A percentile compares a stretch with the other conserved stretches of the same genome.
Evolutionary conservation across 2,797 vertebrate species (phyloP).

Genomic region (Trachurus trachurus): DNA sequence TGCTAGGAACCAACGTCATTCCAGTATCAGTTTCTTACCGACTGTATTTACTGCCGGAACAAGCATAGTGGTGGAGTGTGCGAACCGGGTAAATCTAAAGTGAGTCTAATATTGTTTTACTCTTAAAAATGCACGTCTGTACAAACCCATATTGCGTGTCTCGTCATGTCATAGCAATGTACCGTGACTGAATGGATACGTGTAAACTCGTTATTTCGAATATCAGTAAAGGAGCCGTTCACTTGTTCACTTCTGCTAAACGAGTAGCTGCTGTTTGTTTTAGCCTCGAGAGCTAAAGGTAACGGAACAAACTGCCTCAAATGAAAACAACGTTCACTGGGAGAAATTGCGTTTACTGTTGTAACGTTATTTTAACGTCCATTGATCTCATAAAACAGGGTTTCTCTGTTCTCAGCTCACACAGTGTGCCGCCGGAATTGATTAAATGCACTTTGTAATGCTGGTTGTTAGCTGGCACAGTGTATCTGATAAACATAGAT

Average conservation of each 20-base stretch:
- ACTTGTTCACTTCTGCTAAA: background rate
- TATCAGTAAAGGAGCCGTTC: background rate
- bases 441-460: background rate
- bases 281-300: slow-evolving; percentile 46
- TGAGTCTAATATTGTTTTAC: background rate
- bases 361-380: background rate
- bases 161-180: background rate
- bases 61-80: background rate
- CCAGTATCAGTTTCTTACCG: slow-evolving; percentile 33
- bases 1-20: slow-evolving; percentile 47
- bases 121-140: accelerated
- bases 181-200: background rate
- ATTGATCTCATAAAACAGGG: accelerated
- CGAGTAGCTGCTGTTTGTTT: background rate
- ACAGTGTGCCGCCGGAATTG: background rate
- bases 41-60: slow-evolving; percentile 1
- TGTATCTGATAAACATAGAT: background rate
- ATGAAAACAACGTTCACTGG: background rate
- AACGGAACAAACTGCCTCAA: background rate
- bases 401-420: too few species aligned
- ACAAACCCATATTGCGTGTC: accelerated
- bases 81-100: slow-evolving; percentile 12
- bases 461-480: background rate
- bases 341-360: background rate
- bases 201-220: accelerated